phyloP scores from a whole-genome alignment of 2,797 vertebrate genomes.

The Phoxinus dragarum region DNA sequence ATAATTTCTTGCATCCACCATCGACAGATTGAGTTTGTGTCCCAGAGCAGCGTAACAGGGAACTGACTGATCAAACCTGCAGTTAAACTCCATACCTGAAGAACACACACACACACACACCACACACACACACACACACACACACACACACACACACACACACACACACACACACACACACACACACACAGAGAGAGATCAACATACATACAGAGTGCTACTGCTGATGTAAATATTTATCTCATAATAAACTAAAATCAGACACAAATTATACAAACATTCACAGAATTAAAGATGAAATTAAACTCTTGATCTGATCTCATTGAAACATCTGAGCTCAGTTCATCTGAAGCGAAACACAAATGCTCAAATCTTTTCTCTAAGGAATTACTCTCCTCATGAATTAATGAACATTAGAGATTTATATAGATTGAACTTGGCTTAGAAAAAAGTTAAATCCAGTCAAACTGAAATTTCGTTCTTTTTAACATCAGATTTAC shows the following conservation, averaged over 20 bases:
- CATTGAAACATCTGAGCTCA: background rate
- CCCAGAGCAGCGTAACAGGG: constrained; percentile 17
- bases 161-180: constrained; percentile 14
- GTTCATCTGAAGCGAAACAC: background rate
- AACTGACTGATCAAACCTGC: background rate
- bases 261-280: background rate
- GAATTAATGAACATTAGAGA: background rate
- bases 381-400: too few relatives aligned
- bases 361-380: background rate
- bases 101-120: background rate
- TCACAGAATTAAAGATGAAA: background rate
- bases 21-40: constrained; percentile 8
- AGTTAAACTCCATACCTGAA: background rate
- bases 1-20: background rate
- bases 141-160: too few relatives aligned
- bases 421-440: background rate
- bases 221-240: background rate
- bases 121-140: too few relatives aligned
- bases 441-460: background rate
- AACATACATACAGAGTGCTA: too few relatives aligned
- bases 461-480: background rate
- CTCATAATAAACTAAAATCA: background rate
- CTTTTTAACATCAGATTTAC: background rate
- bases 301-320: background rate
- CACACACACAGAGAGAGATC: background rate